phyloP scores from a whole-genome alignment of 2,888 invertebrate genomes.

The Palloptera scutellata region DNA sequence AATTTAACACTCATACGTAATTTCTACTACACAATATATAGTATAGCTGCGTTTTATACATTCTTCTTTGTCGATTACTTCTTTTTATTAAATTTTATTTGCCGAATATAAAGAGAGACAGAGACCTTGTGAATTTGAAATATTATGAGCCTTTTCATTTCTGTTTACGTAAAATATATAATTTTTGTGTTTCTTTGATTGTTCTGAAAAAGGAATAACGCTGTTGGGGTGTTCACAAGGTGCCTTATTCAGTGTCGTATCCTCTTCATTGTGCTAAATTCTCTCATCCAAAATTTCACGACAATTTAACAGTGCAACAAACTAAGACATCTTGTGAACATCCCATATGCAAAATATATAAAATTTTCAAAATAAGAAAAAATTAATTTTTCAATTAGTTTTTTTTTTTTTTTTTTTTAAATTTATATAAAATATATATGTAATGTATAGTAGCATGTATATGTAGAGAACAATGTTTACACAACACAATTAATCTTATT shows the following conservation, averaged over 20 bases:
- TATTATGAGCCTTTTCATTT: background rate
- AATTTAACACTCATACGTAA: slow-evolving; percentile 17
- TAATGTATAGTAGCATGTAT: slow-evolving; percentile 8
- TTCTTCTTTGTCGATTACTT: background rate
- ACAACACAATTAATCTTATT: slow-evolving; percentile 28
- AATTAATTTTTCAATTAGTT: slow-evolving; percentile 10
- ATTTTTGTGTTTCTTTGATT: background rate
- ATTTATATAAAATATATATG: slow-evolving; percentile 9
- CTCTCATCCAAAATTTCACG: too few relatives aligned
- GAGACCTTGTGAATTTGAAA: background rate
- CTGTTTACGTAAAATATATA: slow-evolving; percentile 1
- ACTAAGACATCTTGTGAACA: too few relatives aligned
- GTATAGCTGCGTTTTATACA: background rate
- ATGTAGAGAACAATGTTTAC: slow-evolving; percentile 23
- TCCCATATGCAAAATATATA: too few relatives aligned
- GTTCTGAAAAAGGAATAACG: background rate
- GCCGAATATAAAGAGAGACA: background rate
- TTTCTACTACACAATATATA: slow-evolving; percentile 23
- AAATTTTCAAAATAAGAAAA: too few relatives aligned
- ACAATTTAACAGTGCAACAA: too few relatives aligned
- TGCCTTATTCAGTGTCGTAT: too few relatives aligned
- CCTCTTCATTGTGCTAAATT: too few relatives aligned
- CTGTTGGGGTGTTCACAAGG: too few relatives aligned
- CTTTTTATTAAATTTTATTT: slow-evolving; percentile 4
- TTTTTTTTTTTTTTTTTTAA: slow-evolving; percentile 15